Percentiles rank a stretch among this genome's conserved stretches.
These are phyloP conservation scores for Sarcophaga peregrina DNA, from an alignment of 1,140 invertebrate species.

Conservation along the genomic window DNA sequence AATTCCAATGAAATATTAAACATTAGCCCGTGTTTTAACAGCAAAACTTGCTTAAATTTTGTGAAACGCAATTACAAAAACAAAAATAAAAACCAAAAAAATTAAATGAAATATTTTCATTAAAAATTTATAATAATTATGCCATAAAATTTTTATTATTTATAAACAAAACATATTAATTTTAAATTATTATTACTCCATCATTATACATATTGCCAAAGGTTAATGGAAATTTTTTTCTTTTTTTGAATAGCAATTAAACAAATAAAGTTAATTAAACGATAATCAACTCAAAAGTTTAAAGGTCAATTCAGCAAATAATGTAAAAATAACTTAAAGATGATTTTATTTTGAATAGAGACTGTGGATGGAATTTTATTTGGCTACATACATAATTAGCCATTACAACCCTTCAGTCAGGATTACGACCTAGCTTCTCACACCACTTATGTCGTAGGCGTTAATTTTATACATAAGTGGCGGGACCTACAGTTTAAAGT, in stretches of 20 bases:
- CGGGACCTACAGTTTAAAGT: too few relatives aligned
- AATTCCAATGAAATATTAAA: too few relatives aligned
- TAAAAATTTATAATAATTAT: conserved; percentile 1
- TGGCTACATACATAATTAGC: too few relatives aligned
- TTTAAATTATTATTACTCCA: neutral
- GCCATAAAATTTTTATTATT: neutral
- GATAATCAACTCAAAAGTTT: neutral
- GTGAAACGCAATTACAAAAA: neutral
- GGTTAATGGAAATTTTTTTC: neutral
- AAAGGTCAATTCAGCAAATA: neutral
- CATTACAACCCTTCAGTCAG: too few relatives aligned
- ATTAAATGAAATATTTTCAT: too few relatives aligned
- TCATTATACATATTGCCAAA: neutral
- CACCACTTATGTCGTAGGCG: too few relatives aligned
- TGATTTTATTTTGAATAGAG: too few relatives aligned
- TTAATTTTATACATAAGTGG: too few relatives aligned
- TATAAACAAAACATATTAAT: neutral
- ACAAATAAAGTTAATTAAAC: neutral
- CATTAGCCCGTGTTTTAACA: too few relatives aligned
- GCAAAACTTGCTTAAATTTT: neutral
- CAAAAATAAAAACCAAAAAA: neutral
- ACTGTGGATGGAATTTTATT: too few relatives aligned
- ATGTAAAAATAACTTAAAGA: too few relatives aligned
- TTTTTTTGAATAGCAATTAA: neutral
- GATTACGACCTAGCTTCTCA: too few relatives aligned